These are phyloP conservation scores for Pelobates fuscus DNA, from an alignment of 2,113 vertebrate genomes.

Conservation along the genomic window DNA sequence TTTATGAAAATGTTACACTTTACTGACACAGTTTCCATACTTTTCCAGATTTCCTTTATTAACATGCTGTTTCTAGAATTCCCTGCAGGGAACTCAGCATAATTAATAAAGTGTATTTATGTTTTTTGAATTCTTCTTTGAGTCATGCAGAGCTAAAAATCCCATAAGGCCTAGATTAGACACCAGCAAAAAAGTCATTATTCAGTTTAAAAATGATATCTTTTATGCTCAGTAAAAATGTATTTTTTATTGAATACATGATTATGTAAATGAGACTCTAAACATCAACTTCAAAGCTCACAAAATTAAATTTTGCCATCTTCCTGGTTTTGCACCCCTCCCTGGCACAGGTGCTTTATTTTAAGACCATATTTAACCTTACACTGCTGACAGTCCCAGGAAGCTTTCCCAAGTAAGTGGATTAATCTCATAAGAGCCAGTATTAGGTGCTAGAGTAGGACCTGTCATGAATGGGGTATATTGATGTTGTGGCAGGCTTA, in stretches of 20 bases:
- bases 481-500: no score
- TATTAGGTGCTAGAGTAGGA: no score
- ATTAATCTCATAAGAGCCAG: no score
- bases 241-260: neutral
- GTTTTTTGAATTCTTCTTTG: neutral
- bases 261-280: no score
- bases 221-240: neutral
- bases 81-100: neutral
- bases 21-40: neutral
- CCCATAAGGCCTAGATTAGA: neutral
- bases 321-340: no score
- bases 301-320: no score
- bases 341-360: no score
- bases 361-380: no score
- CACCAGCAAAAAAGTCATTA: neutral
- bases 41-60: neutral
- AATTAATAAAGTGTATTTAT: conserved; percentile 2
- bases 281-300: no score
- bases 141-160: neutral
- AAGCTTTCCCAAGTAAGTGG: no score
- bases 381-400: no score
- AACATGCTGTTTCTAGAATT: neutral
- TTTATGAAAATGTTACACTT: neutral
- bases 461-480: no score
- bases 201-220: neutral